Conservation (phyloP, 64 coral and sea anemone species). For the Montipora cactus region DNA sequence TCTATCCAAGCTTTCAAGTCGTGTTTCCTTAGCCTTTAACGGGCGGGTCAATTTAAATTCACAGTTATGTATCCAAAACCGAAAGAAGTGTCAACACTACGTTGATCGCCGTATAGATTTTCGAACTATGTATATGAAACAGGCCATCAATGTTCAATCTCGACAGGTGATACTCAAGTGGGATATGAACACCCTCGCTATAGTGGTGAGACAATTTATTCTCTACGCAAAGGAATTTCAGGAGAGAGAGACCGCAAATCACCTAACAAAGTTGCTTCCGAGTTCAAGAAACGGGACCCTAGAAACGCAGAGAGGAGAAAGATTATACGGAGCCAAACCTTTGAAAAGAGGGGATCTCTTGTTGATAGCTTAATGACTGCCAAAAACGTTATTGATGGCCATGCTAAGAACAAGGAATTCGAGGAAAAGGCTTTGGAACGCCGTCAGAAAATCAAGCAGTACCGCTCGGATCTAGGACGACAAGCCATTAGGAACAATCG, state of each 20-base stretch:
- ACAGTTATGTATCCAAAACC: no score
- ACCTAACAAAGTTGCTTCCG: neutral
- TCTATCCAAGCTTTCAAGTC: no score
- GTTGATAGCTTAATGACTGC: neutral
- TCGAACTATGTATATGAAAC: no score
- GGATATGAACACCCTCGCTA: neutral
- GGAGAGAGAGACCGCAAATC: neutral
- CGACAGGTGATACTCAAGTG: neutral
- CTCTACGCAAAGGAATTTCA: neutral
- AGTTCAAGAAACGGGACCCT: neutral
- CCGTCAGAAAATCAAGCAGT: neutral
- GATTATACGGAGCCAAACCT: neutral
- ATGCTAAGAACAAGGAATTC: neutral
- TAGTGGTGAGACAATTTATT: neutral
- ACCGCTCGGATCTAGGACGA: neutral
- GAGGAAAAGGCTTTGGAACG: slow-evolving; percentile 14
- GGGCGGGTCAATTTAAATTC: no score
- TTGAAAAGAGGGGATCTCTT: neutral
- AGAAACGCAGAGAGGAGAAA: slow-evolving; percentile 34
- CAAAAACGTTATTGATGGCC: neutral
- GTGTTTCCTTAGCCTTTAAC: no score
- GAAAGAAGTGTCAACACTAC: no score
- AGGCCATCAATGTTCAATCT: no score
- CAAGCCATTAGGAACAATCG: neutral
- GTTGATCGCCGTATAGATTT: neutral